A percentile compares a stretch with the other conserved stretches of the same genome.
Evolutionary conservation across 2,113 vertebrate genomes (phyloP).

Genomic region (Pithys albifrons): DNA sequence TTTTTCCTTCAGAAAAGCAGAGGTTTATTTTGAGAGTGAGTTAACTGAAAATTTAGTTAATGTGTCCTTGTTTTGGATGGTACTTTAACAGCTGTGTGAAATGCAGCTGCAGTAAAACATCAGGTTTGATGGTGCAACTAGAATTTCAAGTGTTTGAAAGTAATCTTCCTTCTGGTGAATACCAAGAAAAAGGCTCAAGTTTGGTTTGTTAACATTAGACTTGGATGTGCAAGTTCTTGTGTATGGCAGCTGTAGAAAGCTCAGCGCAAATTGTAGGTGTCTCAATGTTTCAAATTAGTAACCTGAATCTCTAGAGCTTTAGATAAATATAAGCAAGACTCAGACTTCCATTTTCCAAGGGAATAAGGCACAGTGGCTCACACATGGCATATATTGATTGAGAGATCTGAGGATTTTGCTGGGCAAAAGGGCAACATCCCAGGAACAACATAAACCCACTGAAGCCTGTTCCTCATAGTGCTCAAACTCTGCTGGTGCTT

Average conservation of each 20-base stretch:
- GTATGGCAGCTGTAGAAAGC: background rate
- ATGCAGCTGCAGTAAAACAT: background rate
- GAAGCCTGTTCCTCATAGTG: background rate
- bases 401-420: background rate
- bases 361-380: background rate
- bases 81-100: background rate
- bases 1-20: background rate
- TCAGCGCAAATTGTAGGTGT: background rate
- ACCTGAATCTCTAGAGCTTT: background rate
- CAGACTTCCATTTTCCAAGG: background rate
- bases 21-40: background rate
- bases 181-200: background rate
- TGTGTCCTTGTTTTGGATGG: background rate
- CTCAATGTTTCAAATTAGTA: background rate
- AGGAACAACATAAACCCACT: background rate
- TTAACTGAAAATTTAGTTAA: background rate
- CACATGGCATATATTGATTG: accelerated
- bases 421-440: background rate
- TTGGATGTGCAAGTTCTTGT: accelerated
- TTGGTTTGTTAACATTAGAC: accelerated
- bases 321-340: background rate
- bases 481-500: background rate
- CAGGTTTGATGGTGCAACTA: background rate
- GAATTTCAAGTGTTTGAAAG: background rate
- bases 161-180: background rate